Conservation (phyloP, 2,888 invertebrate species). For the Bimastos eiseni region DNA sequence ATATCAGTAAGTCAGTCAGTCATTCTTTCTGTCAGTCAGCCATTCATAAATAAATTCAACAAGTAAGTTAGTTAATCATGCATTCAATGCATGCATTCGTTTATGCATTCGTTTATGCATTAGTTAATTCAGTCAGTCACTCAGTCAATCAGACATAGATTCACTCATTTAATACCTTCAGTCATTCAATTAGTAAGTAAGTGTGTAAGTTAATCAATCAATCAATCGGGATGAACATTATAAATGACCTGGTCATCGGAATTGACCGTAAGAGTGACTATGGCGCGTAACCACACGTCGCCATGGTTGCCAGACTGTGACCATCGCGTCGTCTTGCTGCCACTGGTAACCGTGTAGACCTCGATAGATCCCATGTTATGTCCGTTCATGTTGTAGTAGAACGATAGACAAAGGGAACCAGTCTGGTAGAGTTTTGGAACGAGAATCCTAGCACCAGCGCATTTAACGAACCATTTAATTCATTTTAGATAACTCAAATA, state of each 20-base stretch:
- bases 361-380: slow-evolving; percentile 30
- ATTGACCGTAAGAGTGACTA: background rate
- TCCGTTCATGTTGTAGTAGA: slow-evolving; percentile 35
- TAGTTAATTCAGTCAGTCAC: no score
- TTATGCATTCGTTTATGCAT: no score
- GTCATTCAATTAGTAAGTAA: no score
- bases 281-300: background rate
- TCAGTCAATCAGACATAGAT: background rate
- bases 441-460: background rate
- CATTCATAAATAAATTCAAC: no score
- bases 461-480: no score
- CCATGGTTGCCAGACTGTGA: slow-evolving; percentile 22
- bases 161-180: no score
- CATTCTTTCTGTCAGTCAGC: background rate
- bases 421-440: slow-evolving; percentile 16
- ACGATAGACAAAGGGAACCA: slow-evolving; percentile 24
- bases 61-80: no score
- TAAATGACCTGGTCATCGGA: background rate
- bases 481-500: no score
- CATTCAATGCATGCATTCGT: no score
- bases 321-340: background rate
- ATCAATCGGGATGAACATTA: background rate
- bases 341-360: slow-evolving; percentile 15
- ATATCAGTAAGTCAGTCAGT: background rate
- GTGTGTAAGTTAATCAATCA: background rate